Conservation (phyloP, 2,888 invertebrate species). For the Lasiommata megera region DNA sequence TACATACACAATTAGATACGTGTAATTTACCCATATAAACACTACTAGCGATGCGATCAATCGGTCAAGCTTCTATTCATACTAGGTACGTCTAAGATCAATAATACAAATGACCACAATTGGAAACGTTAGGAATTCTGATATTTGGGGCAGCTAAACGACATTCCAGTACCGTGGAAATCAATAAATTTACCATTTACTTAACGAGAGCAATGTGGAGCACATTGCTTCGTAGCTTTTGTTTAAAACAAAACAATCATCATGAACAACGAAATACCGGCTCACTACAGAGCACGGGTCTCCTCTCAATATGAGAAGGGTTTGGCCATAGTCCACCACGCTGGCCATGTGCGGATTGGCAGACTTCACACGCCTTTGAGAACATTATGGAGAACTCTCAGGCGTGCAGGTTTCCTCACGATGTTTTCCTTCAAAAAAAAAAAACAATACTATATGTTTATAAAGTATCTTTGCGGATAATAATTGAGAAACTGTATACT, state of each 20-base stretch:
- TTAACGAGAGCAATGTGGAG: background rate
- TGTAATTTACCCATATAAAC: background rate
- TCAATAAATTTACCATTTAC: background rate
- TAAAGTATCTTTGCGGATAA: background rate
- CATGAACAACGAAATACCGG: too few species aligned
- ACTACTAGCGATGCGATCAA: background rate
- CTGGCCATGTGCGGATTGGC: too few species aligned
- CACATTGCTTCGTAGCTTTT: too few species aligned
- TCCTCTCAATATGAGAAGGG: too few species aligned
- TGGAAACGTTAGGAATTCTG: background rate
- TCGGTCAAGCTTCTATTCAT: background rate
- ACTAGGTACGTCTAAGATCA: background rate
- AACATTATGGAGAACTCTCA: too few species aligned
- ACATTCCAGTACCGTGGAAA: background rate
- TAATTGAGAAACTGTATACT: background rate
- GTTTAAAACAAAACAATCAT: too few species aligned
- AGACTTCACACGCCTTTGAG: too few species aligned
- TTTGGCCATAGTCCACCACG: too few species aligned
- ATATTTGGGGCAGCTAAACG: conserved; percentile 1
- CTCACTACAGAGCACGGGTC: too few species aligned
- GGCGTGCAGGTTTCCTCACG: too few species aligned
- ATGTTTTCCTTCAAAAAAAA: too few species aligned
- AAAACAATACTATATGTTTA: too few species aligned
- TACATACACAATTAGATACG: background rate
- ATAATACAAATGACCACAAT: background rate